Base-by-base conservation (phyloP, 2,113 vertebrate species). In the Pangasianodon hypophthalmus region DNA sequence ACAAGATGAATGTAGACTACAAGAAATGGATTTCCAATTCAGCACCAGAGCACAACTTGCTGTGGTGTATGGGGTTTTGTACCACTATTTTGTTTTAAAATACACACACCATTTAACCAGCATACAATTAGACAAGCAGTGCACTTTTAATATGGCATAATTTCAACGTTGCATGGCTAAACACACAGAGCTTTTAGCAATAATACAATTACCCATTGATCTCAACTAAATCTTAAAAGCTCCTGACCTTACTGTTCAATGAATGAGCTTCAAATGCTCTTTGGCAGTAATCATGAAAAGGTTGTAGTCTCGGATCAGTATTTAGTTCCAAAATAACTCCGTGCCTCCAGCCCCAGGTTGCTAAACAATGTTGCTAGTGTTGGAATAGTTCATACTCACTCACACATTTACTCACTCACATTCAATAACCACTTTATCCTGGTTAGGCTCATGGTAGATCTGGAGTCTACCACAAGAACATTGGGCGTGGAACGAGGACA, bases 291-390 rank as follows among this genome's bases (percentile, higher is more conserved):
- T 54, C 79, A 3, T 54, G 37, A 60, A 46, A 85, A 62, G 60
- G 6, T n/a, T 67, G 41, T 11, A 77, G 77, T 80, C 77, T 52
- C 5, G 5, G 13, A 80, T n/a, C 16, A 54, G 48, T 37, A 84
- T 82, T 21, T 84, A 58, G 54, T 84, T 60, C 54, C 54, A 60
- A 84, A 84, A 41, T 60, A 84, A 60, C 81, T 37, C 32, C 48
- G 18, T 37, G n/a, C 54, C 81, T 37, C 54, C 19, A 60, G 81
- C 54, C 37, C 19, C 32, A 84, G 81, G 32, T 58, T 58, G 32
- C 7, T 84, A 84, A 84, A 60, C 81, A 84, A 60, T 84, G 54
- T 84, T 26, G 46, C 19, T 24, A 84, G 81, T 58, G 81, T 84
- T 84, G 32, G 29, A 41, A 41, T 18, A 56, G 54, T 60, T 41